These are phyloP conservation scores for Amblyraja radiata DNA, from an alignment of 2,797 vertebrate species.

Conservation along the genomic window DNA sequence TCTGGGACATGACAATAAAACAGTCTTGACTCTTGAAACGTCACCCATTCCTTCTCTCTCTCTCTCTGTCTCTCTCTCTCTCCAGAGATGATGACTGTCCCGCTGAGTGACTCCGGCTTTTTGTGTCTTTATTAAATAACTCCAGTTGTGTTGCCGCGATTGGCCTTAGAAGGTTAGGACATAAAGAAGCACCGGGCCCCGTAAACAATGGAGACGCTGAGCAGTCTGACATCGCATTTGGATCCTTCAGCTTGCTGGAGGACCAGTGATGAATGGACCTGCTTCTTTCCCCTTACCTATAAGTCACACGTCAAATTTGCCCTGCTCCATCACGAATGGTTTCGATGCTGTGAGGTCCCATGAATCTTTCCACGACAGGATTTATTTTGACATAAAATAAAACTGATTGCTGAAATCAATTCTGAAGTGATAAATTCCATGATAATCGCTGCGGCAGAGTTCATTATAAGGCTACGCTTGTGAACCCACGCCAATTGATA, in stretches of 20 bases:
- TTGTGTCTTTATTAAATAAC: too few relatives aligned
- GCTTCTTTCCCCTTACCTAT: neutral
- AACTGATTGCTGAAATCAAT: conserved; percentile 30
- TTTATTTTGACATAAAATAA: conserved; percentile 10
- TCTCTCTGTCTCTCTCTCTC: too few relatives aligned
- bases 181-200: neutral
- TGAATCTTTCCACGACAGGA: conserved; percentile 12
- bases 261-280: neutral
- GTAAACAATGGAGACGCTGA: neutral
- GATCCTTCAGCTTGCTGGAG: neutral
- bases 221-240: neutral
- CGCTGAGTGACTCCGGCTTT: too few relatives aligned
- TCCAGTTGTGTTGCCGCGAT: too few relatives aligned
- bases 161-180: neutral
- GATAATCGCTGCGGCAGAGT: conserved; percentile 8
- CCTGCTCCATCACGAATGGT: neutral
- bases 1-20: too few relatives aligned
- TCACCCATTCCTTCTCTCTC: too few relatives aligned
- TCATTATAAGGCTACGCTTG: conserved; percentile 12
- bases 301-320: neutral
- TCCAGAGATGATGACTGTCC: too few relatives aligned
- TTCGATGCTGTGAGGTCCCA: conserved; percentile 12
- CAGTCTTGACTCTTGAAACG: too few relatives aligned
- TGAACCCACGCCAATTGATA: conserved; percentile 30
- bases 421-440: conserved; percentile 17